Evolutionary conservation across 2,113 vertebrate genomes (phyloP).

Genomic region (Pelecanus crispus): DNA sequence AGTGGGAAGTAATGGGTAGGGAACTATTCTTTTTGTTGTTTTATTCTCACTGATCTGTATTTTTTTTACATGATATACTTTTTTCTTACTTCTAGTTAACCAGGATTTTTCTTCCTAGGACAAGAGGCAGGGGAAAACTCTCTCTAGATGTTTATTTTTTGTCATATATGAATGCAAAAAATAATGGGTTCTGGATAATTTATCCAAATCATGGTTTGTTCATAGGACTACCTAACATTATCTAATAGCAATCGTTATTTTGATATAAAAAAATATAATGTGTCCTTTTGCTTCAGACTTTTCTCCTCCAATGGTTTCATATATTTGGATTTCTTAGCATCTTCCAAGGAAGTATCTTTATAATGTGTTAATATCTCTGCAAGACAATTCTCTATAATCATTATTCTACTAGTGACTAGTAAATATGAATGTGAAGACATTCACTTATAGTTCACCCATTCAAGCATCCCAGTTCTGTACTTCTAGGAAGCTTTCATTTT

Average conservation of each 20-base stretch:
- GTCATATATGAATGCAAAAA: not conserved
- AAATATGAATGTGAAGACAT: not conserved
- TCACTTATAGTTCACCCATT: not conserved
- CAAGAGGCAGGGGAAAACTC: not conserved
- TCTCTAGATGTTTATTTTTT: not conserved
- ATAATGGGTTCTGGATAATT: not conserved
- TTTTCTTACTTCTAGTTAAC: conserved; percentile 27
- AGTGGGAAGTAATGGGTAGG: conserved; percentile 80
- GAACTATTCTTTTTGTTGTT: conserved; percentile 69
- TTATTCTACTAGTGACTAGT: not conserved
- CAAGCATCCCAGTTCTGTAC: not conserved
- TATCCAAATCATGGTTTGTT: not conserved
- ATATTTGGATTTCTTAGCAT: not conserved
- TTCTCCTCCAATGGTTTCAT: not conserved
- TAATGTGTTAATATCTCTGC: not conserved
- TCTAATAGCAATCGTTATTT: not conserved
- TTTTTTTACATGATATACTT: conserved; percentile 26
- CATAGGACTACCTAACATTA: not conserved
- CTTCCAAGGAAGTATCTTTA: not conserved
- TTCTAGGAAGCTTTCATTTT: not conserved
- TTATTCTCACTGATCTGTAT: conserved; percentile 70
- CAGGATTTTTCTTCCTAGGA: conserved; percentile 13
- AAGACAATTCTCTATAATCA: not conserved
- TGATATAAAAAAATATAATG: not conserved
- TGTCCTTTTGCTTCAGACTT: not conserved